phyloP scores from a whole-genome alignment of 1,140 invertebrate genomes.

The Latrodectus geometricus region DNA sequence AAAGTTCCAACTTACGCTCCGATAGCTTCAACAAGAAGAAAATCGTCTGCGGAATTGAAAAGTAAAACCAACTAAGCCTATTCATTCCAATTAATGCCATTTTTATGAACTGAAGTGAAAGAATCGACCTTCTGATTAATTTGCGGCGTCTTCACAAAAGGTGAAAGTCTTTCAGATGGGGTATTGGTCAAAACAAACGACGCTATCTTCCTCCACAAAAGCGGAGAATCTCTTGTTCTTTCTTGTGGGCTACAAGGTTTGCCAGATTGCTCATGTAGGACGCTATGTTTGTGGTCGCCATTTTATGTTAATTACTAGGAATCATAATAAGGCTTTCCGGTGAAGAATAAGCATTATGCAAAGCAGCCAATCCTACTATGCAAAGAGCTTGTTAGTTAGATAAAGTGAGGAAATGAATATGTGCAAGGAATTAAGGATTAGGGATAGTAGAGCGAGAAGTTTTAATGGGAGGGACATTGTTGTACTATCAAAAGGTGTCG shows the following conservation, averaged over 20 bases:
- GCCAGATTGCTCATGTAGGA: slow-evolving; percentile 3
- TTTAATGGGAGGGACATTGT: neutral
- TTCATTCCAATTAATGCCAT: neutral
- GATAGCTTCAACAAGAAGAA: neutral
- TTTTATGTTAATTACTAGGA: slow-evolving; percentile 26
- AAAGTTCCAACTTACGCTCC: slow-evolving; percentile 1
- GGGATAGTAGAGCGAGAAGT: neutral
- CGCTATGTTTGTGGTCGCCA: neutral
- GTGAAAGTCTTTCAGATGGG: neutral
- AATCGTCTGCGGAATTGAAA: neutral
- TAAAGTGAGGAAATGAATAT: neutral
- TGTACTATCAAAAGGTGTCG: slow-evolving; percentile 1
- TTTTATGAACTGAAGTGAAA: slow-evolving; percentile 17
- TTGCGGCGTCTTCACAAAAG: slow-evolving; percentile 9
- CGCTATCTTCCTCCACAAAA: neutral
- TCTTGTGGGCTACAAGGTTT: neutral
- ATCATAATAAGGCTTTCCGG: slow-evolving; percentile 12
- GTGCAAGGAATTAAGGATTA: slow-evolving; percentile 15
- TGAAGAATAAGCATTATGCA: slow-evolving; percentile 14
- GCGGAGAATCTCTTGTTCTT: neutral
- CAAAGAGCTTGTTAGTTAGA: slow-evolving; percentile 3
- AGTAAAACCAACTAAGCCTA: neutral
- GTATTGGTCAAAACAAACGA: slow-evolving; percentile 7
- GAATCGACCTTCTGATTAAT: slow-evolving; percentile 26
- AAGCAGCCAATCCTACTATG: neutral